phyloP scores from a whole-genome alignment of 1,140 invertebrate species.

The Aphaenogaster ashmeadi region DNA sequence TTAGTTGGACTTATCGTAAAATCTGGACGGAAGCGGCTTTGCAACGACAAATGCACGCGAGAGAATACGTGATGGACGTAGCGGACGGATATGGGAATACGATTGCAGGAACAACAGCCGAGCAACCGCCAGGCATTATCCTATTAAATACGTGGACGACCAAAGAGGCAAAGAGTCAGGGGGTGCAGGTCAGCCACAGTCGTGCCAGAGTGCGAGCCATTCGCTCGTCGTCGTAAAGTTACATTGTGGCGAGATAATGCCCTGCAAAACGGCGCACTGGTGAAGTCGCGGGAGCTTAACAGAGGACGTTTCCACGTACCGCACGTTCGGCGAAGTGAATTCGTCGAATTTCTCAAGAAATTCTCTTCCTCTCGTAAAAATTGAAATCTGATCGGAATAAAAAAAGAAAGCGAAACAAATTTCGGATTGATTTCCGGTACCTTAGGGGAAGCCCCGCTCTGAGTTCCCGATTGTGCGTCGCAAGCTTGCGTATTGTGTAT shows the following conservation, averaged over 20 bases:
- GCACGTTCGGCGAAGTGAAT: constrained; percentile 24
- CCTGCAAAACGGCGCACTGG: constrained; percentile 29
- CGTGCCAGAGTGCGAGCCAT: constrained; percentile 15
- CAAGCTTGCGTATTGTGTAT: background rate
- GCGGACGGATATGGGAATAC: background rate
- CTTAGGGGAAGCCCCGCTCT: background rate
- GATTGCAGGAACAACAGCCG: background rate
- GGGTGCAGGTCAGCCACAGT: constrained; percentile 27
- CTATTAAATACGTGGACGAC: constrained; percentile 41
- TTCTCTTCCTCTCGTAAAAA: background rate
- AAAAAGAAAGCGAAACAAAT: background rate
- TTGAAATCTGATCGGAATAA: background rate
- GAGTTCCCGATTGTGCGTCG: background rate
- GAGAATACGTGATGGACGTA: constrained; percentile 1
- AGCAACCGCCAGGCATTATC: constrained; percentile 33
- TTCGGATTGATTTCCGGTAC: background rate
- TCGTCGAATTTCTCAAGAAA: background rate
- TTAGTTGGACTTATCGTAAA: background rate
- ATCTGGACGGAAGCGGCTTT: background rate
- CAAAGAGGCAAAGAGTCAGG: constrained; percentile 37
- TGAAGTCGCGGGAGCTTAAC: constrained; percentile 19
- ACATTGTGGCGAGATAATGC: constrained; percentile 54
- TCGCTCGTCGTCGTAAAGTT: constrained; percentile 44
- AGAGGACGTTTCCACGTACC: constrained; percentile 3
- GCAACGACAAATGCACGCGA: background rate